Conservation (phyloP, 2,888 invertebrate species). For the Campopleginae sp. region DNA sequence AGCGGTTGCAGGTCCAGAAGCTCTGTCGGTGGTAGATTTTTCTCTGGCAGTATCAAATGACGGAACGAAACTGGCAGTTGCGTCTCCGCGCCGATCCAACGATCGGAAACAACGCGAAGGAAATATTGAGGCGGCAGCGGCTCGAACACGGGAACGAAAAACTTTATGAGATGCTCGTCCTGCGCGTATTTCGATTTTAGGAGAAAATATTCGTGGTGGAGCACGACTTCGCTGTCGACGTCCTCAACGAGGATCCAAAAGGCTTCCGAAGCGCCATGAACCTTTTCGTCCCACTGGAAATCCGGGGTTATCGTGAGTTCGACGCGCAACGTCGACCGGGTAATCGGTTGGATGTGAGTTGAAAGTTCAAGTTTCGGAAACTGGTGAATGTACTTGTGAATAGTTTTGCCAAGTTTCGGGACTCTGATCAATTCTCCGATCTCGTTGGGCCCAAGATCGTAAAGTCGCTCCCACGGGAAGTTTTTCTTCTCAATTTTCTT, state of each 20-base stretch:
- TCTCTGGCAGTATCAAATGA: slow-evolving; percentile 98
- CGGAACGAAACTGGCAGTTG: slow-evolving; percentile 98
- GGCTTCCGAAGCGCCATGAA: slow-evolving; percentile 92
- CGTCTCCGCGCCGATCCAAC: slow-evolving; percentile 98
- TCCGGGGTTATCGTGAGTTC: slow-evolving; percentile 99
- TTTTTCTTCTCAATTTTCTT: slow-evolving; percentile 99
- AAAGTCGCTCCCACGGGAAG: slow-evolving; percentile 96
- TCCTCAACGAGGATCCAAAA: slow-evolving; percentile 96
- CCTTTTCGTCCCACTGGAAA: slow-evolving; percentile 99
- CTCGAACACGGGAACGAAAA: slow-evolving; percentile 99
- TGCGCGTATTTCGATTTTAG: slow-evolving; percentile 96
- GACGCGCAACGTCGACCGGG: slow-evolving; percentile 95
- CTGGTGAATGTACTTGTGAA: slow-evolving; percentile 98
- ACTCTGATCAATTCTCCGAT: slow-evolving; percentile 97
- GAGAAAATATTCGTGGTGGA: slow-evolving; percentile 96
- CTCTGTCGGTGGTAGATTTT: slow-evolving; percentile 99
- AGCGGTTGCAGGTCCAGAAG: slow-evolving; percentile 98
- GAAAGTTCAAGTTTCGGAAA: slow-evolving; percentile 98
- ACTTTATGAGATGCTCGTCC: slow-evolving; percentile 98
- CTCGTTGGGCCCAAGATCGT: slow-evolving; percentile 98
- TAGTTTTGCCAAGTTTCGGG: slow-evolving; percentile 96
- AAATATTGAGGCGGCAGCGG: slow-evolving; percentile 99
- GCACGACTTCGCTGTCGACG: slow-evolving; percentile 94
- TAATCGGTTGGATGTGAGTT: slow-evolving; percentile 99
- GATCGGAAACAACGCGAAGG: slow-evolving; percentile 94